Evolutionary conservation across 2,797 vertebrate species (phyloP), one percentile per base, ranked within the genome.

Genomic region (Pseudotriccus pelzelni): DNA sequence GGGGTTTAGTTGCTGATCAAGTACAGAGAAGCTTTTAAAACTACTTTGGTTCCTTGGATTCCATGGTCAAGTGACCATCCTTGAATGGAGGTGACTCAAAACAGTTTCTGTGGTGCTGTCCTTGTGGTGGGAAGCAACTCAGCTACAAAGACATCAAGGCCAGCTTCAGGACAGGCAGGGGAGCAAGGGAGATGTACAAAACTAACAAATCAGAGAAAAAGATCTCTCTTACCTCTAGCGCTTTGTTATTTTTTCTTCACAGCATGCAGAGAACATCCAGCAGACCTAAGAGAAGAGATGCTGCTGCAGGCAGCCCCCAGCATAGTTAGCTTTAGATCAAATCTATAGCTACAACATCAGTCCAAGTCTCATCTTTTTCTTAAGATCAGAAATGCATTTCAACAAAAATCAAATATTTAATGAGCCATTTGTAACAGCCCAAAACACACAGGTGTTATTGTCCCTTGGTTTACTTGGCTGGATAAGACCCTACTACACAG

Each of bases 271-370:
- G 39, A 86, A 52, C 60, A 87, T 46, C 17, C 4, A 28, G 68
- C n/a, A 78, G 84, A 77, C 43, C 10, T 16, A 66, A 94, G 25
- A 80, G 50, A 69, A 91, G 56, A 92, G 72, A 80, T 44, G 41
- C 30, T 82, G 53, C 84, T 97, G 58, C 66, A 88, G 87, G 53
- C 56, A 84, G 22, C 10, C 24, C 41, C 69, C 77, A 44, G 67
- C 70, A 21, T 34, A 92, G 76, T 62, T 93, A 94, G 64, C 47
- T 93, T 83, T 80, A 88, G 56, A 91, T 82, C 75, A 88, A 87
- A 84, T 47, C 39, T 83, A 0, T 58, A 63, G 25, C 50, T 89
- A 47, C 72, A 62, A 62, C 56, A 87, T 2, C 20, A 53, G 41
- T 14, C 32, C 66, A 28, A 44, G 23, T 74, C 59, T 27, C 4